A percentile compares a stretch with the other conserved stretches of the same genome.
Conservation (phyloP, 2,888 invertebrate genomes). For the Campaea margaritaria region DNA sequence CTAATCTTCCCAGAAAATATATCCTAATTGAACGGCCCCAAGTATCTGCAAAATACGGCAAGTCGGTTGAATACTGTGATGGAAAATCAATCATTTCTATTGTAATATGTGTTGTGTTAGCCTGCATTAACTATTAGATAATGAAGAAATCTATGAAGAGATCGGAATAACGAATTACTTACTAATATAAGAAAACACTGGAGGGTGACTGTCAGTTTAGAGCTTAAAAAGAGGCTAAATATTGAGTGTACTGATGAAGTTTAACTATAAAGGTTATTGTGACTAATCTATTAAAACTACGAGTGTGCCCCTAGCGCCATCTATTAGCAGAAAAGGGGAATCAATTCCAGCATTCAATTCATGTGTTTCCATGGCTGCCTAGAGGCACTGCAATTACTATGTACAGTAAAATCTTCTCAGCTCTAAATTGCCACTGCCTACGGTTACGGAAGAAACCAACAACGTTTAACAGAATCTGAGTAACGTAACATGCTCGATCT, state of each 20-base stretch:
- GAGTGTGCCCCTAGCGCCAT: conserved; percentile 33
- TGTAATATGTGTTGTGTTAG: conserved; percentile 82
- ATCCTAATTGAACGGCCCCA: conserved; percentile 76
- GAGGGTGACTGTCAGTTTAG: conserved; percentile 63
- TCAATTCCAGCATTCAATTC: conserved; percentile 72
- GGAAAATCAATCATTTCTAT: conserved; percentile 82
- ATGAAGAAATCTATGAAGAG: conserved; percentile 80
- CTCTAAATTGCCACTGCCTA: conserved; percentile 68
- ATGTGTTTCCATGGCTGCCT: conserved; percentile 25
- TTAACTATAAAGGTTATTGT: conserved; percentile 36
- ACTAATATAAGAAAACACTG: conserved; percentile 76
- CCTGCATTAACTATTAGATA: conserved; percentile 79
- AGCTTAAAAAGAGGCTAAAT: conserved; percentile 57
- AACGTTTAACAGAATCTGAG: conserved; percentile 78
- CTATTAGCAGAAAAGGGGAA: conserved; percentile 39
- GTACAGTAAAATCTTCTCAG: conserved; percentile 53
- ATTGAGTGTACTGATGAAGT: conserved; percentile 32
- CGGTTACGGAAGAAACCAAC: conserved; percentile 68
- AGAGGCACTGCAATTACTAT: conserved; percentile 38
- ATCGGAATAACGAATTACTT: conserved; percentile 82
- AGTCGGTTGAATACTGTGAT: conserved; percentile 80
- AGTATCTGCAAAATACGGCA: conserved; percentile 83
- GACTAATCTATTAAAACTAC: conserved; percentile 40
- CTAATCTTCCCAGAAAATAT: conserved; percentile 64
- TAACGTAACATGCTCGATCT: conserved; percentile 81